Base-by-base conservation (phyloP, 30 jellyfish, hydroid and myxozoan genomes). In the Chironex yamaguchii region DNA sequence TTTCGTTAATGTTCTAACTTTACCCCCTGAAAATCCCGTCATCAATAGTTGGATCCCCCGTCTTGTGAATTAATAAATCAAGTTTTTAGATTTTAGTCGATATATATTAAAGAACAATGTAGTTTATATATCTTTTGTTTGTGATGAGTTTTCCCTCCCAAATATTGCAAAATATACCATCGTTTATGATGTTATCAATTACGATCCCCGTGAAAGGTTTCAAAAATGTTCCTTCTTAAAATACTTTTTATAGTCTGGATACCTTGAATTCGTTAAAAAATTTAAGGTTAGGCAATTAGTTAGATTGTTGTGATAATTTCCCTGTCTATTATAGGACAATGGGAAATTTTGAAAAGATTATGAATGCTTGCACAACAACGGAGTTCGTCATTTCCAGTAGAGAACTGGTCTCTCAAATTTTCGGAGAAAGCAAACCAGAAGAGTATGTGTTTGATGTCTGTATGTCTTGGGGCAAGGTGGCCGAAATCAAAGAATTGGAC, bases 371-470 rank as follows among this genome's bases (percentile, higher is more conserved):
- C 28, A 25, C 90, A n/a, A n/a, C 90, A 25, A 62, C 33, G 29
- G 90, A 54, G n/a, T n/a, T n/a, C n/a, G n/a, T n/a, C n/a, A n/a
- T n/a, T n/a, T n/a, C n/a, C n/a, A n/a, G n/a, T 14, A 49, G 90
- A 48, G 82, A 58, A 21, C 42, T 28, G 6, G 71, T 31, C 58
- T 31, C 81, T n/a, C 90, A 79, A 34, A 79, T 79, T 50, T 79
- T 79, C 33, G 81, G 81, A 36, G 81, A 52, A 31, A 77, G 63
- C 36, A 26, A 32, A 17, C 21, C 63, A 25, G 34, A 64, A 27
- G 67, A 58, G 48, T 79, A 33, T 58, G 83, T 35, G 0, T 14
- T 54, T 58, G 83, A 54, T 79, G 90, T 79, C 71, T 29, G 81
- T 79, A 54, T 23, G 24, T 79, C 90, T 3, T 79, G 90, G 82